Evolutionary conservation across 37 sponge, comb jelly and placozoan genomes (phyloP).

Genomic region (Haliclona indistincta): DNA sequence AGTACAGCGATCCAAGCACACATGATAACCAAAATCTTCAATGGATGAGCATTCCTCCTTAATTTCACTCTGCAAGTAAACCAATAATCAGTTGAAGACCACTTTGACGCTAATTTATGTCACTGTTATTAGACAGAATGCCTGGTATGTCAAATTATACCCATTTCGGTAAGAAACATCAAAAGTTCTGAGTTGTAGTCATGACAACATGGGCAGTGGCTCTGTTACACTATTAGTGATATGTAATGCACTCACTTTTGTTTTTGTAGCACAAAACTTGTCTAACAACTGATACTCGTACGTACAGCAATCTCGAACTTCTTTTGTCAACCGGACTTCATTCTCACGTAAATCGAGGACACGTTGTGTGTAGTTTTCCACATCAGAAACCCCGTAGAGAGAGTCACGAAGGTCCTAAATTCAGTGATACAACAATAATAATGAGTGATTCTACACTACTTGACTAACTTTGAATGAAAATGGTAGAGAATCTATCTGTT

Average conservation of each 20-base stretch:
- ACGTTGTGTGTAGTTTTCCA: constrained; percentile 13
- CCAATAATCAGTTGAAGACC: too few species aligned
- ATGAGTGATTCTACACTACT: neutral
- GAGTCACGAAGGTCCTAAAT: neutral
- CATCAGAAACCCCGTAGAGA: neutral
- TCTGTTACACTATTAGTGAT: neutral
- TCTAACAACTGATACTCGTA: constrained; percentile 62
- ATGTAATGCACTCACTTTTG: constrained; percentile 16
- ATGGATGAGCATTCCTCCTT: neutral
- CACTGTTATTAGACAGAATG: neutral
- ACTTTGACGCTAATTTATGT: neutral
- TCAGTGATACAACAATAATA: neutral
- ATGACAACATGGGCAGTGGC: neutral
- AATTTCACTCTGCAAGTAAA: neutral
- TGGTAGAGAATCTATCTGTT: neutral
- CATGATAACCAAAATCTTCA: neutral
- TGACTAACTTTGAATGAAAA: neutral
- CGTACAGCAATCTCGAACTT: neutral
- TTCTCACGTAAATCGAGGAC: neutral
- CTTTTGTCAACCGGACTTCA: neutral
- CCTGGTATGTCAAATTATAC: neutral
- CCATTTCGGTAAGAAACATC: too few species aligned
- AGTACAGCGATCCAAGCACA: neutral
- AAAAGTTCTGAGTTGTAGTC: neutral
- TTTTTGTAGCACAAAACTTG: constrained; percentile 66